A percentile compares a stretch with the other conserved stretches of the same genome.
Conservation (phyloP, 2,797 vertebrate species). For the Emys orbicularis region DNA sequence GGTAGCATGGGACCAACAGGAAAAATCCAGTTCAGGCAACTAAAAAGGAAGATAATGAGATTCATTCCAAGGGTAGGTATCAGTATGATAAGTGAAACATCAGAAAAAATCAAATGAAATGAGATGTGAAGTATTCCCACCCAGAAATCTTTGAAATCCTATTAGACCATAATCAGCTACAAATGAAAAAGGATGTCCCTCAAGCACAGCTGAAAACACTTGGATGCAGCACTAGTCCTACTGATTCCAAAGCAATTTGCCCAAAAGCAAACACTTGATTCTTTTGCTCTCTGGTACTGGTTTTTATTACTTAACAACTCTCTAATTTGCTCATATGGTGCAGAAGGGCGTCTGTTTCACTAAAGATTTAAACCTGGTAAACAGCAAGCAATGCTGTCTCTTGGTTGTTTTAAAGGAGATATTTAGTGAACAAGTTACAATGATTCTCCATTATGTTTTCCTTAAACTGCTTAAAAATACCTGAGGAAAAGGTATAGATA, state of each 20-base stretch:
- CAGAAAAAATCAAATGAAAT: slow-evolving; percentile 9
- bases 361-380: slow-evolving; percentile 1
- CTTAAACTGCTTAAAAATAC: not conserved
- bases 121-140: slow-evolving; percentile 54
- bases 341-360: not conserved
- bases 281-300: slow-evolving; percentile 16
- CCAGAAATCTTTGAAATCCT: slow-evolving; percentile 69
- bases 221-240: not conserved
- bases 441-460: not conserved
- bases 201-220: slow-evolving; percentile 36
- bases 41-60: slow-evolving; percentile 51
- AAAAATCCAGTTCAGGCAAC: slow-evolving; percentile 23
- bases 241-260: slow-evolving; percentile 35
- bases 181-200: slow-evolving; percentile 64
- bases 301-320: slow-evolving; percentile 17
- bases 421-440: not conserved
- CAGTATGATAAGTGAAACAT: slow-evolving; percentile 55
- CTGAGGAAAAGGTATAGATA: slow-evolving; percentile 31
- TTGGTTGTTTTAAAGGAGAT: not conserved
- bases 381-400: not conserved
- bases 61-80: slow-evolving; percentile 49
- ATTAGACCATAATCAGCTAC: slow-evolving; percentile 64
- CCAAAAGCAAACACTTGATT: slow-evolving; percentile 28
- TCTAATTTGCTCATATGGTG: not conserved
- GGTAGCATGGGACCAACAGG: slow-evolving; percentile 5